A percentile compares a stretch with the other conserved stretches of the same genome.
Evolutionary conservation across 2,113 vertebrate species (phyloP).

Genomic region (Smithornis capensis): DNA sequence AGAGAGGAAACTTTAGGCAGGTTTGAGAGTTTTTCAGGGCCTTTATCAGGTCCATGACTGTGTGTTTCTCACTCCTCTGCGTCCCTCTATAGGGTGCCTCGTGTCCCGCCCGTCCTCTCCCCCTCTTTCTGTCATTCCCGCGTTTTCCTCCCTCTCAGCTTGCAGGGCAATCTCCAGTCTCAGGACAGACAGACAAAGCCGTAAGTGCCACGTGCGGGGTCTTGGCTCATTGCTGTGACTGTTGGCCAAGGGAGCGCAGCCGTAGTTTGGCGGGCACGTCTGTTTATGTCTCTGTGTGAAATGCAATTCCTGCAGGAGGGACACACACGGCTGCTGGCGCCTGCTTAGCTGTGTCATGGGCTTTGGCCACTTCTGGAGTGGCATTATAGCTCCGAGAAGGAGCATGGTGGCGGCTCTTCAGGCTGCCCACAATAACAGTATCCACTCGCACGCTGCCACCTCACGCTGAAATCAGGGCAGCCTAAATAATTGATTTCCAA

Average conservation of each 20-base stretch:
- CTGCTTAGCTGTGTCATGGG: neutral
- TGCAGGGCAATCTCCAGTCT: rapidly evolving
- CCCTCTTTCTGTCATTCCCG: neutral
- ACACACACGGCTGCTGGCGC: neutral
- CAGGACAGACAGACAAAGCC: neutral
- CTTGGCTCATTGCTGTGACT: rapidly evolving
- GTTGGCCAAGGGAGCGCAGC: neutral
- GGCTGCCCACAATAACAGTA: neutral
- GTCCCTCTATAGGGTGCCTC: neutral
- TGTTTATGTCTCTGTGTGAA: neutral
- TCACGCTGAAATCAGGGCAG: slow-evolving; percentile 1
- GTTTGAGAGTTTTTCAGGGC: neutral
- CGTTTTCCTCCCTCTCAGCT: neutral
- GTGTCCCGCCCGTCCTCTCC: rapidly evolving
- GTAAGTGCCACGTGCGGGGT: neutral
- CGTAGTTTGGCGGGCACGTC: rapidly evolving
- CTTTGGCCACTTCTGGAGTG: neutral
- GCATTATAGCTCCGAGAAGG: neutral
- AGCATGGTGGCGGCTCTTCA: rapidly evolving
- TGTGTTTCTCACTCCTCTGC: neutral
- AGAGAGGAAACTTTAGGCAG: neutral
- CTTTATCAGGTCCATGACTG: neutral
- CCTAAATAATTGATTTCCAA: slow-evolving; percentile 47
- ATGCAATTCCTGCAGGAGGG: neutral
- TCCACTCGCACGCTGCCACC: neutral